These are phyloP conservation scores for Eulemur macaco DNA, from an alignment of 2,113 vertebrate species.

Conservation along the genomic window DNA sequence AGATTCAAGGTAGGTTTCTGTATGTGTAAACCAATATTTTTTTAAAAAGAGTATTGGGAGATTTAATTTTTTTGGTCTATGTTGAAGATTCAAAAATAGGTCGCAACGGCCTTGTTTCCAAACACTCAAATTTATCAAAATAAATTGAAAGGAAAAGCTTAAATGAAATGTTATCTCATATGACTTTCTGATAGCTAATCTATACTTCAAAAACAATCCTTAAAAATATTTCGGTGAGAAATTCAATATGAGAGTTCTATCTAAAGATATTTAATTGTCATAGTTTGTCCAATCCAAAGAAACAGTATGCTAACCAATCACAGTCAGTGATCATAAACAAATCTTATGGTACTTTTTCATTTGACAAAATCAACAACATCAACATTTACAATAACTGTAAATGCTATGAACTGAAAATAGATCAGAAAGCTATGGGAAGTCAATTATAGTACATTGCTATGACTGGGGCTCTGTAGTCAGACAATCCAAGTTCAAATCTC, in stretches of 20 bases:
- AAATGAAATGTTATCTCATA: background rate
- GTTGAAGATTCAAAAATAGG: background rate
- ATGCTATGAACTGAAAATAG: background rate
- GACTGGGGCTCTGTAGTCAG: background rate
- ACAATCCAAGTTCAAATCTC: background rate
- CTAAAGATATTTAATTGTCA: background rate
- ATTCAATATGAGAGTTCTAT: background rate
- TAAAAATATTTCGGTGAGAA: background rate
- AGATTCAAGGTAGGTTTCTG: background rate
- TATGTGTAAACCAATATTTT: background rate
- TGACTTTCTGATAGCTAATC: background rate
- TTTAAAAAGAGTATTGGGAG: background rate
- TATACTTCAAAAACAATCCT: background rate
- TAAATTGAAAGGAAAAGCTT: background rate
- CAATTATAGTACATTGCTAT: background rate
- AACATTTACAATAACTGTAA: background rate
- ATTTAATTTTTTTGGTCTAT: background rate
- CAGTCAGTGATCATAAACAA: background rate
- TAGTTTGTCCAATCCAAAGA: background rate
- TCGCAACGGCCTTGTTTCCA: background rate
- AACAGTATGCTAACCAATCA: background rate
- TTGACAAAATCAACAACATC: background rate
- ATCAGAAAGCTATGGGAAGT: background rate
- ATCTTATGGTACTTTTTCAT: background rate
- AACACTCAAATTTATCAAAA: background rate